Conservation (phyloP, 1,140 invertebrate genomes). For the Telenomus remus region DNA sequence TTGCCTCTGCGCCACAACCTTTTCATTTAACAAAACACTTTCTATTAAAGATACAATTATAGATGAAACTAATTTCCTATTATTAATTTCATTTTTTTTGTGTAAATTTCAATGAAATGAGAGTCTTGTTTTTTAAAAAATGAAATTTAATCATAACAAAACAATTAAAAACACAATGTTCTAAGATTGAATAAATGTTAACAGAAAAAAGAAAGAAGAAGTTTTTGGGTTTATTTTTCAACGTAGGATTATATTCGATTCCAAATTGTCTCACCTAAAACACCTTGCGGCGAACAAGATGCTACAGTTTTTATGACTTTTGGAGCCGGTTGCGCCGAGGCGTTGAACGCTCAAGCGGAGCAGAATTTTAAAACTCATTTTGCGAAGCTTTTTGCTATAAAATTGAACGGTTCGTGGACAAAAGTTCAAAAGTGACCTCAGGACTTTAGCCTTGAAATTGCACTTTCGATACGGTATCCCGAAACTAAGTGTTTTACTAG, state of each 20-base stretch:
- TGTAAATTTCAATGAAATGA: no score
- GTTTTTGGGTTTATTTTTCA: no score
- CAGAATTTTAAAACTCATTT: conserved; percentile 48
- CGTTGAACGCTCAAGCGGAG: conserved; percentile 35
- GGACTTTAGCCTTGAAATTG: background rate
- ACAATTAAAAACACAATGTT: no score
- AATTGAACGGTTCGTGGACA: background rate
- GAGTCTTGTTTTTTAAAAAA: no score
- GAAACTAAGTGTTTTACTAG: conserved; percentile 30
- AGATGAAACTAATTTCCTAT: no score
- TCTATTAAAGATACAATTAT: no score
- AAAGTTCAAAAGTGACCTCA: background rate
- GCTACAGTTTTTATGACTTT: conserved; percentile 29
- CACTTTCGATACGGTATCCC: conserved; percentile 18
- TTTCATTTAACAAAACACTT: background rate
- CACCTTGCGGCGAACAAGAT: conserved; percentile 42
- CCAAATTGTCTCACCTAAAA: conserved; percentile 36
- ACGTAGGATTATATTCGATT: no score
- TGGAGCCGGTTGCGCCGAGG: conserved; percentile 29
- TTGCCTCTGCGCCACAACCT: background rate
- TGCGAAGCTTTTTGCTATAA: conserved; percentile 1
- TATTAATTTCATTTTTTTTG: no score
- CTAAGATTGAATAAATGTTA: no score
- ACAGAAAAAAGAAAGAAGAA: no score
- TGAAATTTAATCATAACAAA: no score